Base-by-base conservation (phyloP, 2,888 invertebrate species). In the Anthoptus insignis region DNA sequence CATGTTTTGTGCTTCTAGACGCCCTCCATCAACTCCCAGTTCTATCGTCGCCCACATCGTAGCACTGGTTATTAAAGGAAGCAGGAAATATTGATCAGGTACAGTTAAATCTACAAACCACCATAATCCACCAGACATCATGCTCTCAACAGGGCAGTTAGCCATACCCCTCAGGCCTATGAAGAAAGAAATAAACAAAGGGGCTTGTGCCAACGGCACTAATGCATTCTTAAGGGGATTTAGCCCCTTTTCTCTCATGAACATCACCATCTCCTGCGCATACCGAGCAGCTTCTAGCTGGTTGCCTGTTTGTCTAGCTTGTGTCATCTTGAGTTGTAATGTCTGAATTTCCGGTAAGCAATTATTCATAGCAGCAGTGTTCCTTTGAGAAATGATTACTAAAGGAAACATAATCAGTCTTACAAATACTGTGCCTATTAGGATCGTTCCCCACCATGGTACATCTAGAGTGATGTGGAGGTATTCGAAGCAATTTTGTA, bases 71-170 rank as follows among this genome's bases (percentile, higher is more conserved):
- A 98, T 92, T 0, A 98, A 6, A 0, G 99, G 99, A 63, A 99
- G 90, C 13, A 97, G 72, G 80, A 96, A 99, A 84, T 94, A 97
- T 50, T 99, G 99, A 93, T 99, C 99, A 2, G 97, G 94, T 9
- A 98, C 85, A 0, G 99, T 98, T 49, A 99, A 94, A 93, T 99
- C 99, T 3, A 95, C 92, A 83, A 99, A 99, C 99, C 99, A 99
- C 76, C 94, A 96, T 1, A 98, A 73, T 0, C 99, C 99, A 29
- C 99, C 99, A 0, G 95, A 93, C 70, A 95, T 94, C 94, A 99
- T 94, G 81, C 98, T 98, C 45, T 98, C 98, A 34, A 99, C 97
- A 1, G 99, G 99, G 29, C 96, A 94, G 79, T 96, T 97, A 1
- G 98, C 96, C 99, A 99, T 99, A 70, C 95, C 93, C 74, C 98